Conservation (phyloP, 2,797 vertebrate genomes). For the Pantherophis alleghaniensis region DNA sequence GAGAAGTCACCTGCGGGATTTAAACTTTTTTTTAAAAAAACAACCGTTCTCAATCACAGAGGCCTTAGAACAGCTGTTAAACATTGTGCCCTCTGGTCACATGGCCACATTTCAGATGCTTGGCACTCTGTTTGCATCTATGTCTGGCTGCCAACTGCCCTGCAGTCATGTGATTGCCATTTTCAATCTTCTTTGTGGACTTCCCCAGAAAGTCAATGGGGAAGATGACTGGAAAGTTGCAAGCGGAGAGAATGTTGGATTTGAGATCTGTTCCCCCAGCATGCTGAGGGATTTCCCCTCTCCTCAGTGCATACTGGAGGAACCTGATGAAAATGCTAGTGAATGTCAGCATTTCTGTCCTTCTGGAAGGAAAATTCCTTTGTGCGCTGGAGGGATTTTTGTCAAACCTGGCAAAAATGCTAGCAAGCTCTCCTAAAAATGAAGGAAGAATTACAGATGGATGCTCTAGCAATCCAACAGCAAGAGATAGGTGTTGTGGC, state of each 20-base stretch:
- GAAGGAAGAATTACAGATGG: no score
- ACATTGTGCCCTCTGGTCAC: background rate
- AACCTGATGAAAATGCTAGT: background rate
- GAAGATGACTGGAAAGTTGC: background rate
- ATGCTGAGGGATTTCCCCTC: background rate
- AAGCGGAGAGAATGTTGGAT: background rate
- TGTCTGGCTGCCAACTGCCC: background rate
- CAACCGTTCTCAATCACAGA: no score
- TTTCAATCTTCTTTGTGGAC: background rate
- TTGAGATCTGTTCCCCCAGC: background rate
- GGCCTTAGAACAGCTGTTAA: background rate
- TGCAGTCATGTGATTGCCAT: background rate
- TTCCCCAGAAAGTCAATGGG: background rate
- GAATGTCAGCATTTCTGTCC: background rate
- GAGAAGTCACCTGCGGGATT: background rate
- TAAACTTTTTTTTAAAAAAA: no score
- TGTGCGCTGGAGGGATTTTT: no score
- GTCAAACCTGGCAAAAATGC: background rate
- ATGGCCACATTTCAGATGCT: background rate
- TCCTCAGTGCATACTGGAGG: background rate
- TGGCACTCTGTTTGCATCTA: background rate
- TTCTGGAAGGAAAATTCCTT: no score
- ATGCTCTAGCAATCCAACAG: no score
- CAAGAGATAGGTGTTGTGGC: no score
- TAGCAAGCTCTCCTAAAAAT: background rate